These are phyloP conservation scores for Palythoa heliodiscus DNA, from an alignment of 92 coral and sea anemone genomes.

Conservation along the genomic window DNA sequence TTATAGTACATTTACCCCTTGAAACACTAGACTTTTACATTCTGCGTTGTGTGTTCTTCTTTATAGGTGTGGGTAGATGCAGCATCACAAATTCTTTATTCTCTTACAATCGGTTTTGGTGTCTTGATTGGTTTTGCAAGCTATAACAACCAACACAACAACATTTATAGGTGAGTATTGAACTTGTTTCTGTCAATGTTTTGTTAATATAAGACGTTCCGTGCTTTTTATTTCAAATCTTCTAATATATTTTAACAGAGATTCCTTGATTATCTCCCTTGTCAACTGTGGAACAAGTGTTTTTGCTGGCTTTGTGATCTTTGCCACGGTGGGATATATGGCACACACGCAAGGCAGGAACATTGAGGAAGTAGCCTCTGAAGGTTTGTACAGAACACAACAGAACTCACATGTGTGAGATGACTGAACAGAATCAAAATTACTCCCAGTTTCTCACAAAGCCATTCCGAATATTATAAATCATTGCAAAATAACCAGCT, in stretches of 20 bases:
- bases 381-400: conserved; percentile 50
- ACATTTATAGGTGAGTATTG: conserved; percentile 58
- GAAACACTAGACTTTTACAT: neutral
- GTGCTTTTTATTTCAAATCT: no score
- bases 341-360: conserved; percentile 75
- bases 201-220: neutral
- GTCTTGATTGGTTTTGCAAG: conserved; percentile 86
- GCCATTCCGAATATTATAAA: no score
- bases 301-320: conserved; percentile 92
- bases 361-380: conserved; percentile 78
- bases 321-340: conserved; percentile 84
- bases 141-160: conserved; percentile 73
- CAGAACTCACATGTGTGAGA: no score
- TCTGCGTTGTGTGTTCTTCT: neutral
- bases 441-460: no score
- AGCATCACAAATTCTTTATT: conserved; percentile 88
- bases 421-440: no score
- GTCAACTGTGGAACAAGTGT: conserved; percentile 86
- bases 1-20: no score
- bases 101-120: conserved; percentile 86
- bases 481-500: no score
- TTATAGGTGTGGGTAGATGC: conserved; percentile 92
- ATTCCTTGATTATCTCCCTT: conserved; percentile 77
- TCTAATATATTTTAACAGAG: conserved; percentile 43
- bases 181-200: neutral